A percentile compares a stretch with the other conserved stretches of the same genome.
Evolutionary conservation across 30 jellyfish, hydroid and myxozoan genomes (phyloP).

Genomic region (Turritopsis dohrnii): DNA sequence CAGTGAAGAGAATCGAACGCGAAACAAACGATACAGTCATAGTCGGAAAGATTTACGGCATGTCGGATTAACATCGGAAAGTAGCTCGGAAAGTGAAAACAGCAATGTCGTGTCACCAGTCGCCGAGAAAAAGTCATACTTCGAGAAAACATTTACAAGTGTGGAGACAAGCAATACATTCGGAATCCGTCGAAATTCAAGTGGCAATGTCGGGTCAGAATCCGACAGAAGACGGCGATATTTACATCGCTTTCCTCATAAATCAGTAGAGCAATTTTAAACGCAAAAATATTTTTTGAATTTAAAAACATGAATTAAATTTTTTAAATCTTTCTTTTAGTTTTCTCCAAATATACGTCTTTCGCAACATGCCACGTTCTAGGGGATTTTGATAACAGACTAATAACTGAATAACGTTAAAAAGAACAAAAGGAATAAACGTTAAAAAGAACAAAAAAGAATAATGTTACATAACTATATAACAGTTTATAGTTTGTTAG

Average conservation of each 20-base stretch:
- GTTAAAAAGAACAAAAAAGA: no score
- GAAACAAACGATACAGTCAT: constrained; percentile 15
- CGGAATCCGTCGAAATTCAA: not conserved
- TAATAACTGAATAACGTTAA: no score
- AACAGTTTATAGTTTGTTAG: no score
- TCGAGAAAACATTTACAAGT: not conserved
- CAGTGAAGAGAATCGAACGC: not conserved
- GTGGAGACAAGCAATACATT: not conserved
- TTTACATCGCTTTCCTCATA: not conserved
- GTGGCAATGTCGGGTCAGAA: not conserved
- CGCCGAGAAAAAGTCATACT: not conserved
- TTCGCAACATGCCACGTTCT: no score
- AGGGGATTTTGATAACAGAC: no score
- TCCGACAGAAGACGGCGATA: not conserved
- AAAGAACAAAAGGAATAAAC: no score
- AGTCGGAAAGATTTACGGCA: constrained; percentile 22
- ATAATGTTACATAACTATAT: no score
- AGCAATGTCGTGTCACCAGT: not conserved
- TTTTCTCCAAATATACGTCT: not conserved
- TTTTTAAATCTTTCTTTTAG: not conserved
- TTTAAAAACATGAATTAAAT: no score
- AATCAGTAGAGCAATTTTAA: not conserved
- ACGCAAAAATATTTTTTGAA: not conserved
- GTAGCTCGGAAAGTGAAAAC: constrained; percentile 16
- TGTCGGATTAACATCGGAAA: not conserved